Evolutionary conservation across 23 tunicate species (phyloP).

Genomic region (Botrylloides violaceus): DNA sequence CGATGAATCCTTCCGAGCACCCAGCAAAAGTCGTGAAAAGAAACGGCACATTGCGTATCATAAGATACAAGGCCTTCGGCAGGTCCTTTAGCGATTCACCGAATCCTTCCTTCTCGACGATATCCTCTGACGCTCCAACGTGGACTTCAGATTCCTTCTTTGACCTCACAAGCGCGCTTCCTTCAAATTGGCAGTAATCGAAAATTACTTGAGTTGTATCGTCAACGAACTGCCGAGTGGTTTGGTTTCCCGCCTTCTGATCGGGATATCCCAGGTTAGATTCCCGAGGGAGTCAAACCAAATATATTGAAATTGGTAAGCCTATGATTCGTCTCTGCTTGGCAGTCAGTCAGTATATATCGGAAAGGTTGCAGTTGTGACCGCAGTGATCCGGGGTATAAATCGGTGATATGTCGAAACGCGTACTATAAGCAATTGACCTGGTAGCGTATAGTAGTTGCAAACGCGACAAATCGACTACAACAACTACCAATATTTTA

Average conservation of each 20-base stretch:
- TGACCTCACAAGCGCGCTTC: constrained; percentile 26
- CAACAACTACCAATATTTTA: too few relatives aligned
- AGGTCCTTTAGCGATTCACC: constrained; percentile 78
- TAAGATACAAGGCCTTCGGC: constrained; percentile 38
- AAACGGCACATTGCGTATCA: constrained; percentile 65
- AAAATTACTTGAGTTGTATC: neutral
- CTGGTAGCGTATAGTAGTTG: neutral
- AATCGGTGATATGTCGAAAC: too few relatives aligned
- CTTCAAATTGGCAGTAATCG: constrained; percentile 12
- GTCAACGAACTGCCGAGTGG: neutral
- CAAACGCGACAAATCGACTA: neutral
- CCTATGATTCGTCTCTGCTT: too few relatives aligned
- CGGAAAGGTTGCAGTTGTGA: too few relatives aligned
- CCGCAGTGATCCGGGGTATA: too few relatives aligned
- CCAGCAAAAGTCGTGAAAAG: constrained; percentile 50
- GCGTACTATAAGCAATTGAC: neutral
- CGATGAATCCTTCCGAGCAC: constrained; percentile 57
- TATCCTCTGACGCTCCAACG: constrained; percentile 34
- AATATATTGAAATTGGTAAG: too few relatives aligned
- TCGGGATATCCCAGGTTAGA: too few relatives aligned
- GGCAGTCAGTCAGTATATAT: too few relatives aligned
- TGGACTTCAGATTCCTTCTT: constrained; percentile 52
- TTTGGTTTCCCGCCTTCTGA: too few relatives aligned
- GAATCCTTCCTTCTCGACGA: constrained; percentile 44
- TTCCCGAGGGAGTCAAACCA: too few relatives aligned